Evolutionary conservation across 1,140 invertebrate species (phyloP).

Genomic region (Atta cephalotes): DNA sequence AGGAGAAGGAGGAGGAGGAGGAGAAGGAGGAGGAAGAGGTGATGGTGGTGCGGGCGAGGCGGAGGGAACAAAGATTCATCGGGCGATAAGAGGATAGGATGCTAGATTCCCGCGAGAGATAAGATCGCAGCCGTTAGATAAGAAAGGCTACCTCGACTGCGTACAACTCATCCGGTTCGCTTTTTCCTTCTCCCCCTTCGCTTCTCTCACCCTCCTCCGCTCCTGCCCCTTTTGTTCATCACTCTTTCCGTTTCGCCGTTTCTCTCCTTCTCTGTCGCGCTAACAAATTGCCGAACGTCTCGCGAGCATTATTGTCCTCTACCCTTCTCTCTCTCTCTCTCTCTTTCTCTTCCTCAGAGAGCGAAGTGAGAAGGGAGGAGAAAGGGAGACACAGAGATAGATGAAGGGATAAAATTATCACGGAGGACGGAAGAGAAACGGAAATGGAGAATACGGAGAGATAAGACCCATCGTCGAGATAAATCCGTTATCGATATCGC

Average conservation of each 20-base stretch:
- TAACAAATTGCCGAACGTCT: conserved; percentile 81
- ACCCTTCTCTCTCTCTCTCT: background rate
- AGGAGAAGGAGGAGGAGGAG: background rate
- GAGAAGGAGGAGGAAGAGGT: background rate
- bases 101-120: conserved; percentile 81
- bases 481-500: conserved; percentile 52
- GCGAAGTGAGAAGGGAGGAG: background rate
- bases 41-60: conserved; percentile 43
- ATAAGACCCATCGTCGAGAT: conserved; percentile 25
- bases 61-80: conserved; percentile 73
- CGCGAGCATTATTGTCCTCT: conserved; percentile 74
- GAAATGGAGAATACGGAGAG: conserved; percentile 54
- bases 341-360: background rate
- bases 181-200: conserved; percentile 44
- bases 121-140: conserved; percentile 79
- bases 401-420: conserved; percentile 72
- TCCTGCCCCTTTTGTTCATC: conserved; percentile 40
- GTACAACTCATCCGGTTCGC: conserved; percentile 73
- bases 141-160: conserved; percentile 74
- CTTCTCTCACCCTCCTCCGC: conserved; percentile 26
- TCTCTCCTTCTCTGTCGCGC: conserved; percentile 23
- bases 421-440: conserved; percentile 63
- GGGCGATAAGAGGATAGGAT: conserved; percentile 81
- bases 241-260: conserved; percentile 49
- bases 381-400: conserved; percentile 31